These are phyloP conservation scores for Eptesicus fuscus DNA, from an alignment of 2,113 vertebrate species.

Conservation along the genomic window DNA sequence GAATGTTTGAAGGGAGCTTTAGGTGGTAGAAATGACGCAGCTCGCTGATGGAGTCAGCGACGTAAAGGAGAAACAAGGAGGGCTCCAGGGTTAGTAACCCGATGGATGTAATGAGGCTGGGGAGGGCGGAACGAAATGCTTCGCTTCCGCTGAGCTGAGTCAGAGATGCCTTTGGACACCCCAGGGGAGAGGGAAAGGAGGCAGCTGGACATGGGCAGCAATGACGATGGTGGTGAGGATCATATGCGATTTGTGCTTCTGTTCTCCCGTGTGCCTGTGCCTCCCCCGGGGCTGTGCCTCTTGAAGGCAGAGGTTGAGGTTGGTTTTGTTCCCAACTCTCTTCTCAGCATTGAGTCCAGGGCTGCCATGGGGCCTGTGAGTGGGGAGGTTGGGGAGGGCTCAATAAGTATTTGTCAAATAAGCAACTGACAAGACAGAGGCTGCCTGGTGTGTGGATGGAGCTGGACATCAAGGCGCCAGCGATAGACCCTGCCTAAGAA, in stretches of 20 bases:
- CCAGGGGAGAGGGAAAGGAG: neutral
- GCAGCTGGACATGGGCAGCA: neutral
- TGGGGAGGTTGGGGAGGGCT: neutral
- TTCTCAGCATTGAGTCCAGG: neutral
- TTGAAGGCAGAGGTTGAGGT: neutral
- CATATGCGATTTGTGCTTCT: neutral
- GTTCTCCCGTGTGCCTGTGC: neutral
- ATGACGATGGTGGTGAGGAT: neutral
- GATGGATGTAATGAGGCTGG: neutral
- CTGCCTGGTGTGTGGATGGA: neutral
- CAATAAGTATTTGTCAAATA: neutral
- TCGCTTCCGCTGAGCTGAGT: neutral
- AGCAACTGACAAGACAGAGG: neutral
- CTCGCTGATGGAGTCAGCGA: neutral
- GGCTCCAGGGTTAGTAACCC: rapidly evolving
- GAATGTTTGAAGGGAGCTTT: neutral
- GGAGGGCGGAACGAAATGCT: neutral
- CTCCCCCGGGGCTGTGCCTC: too few relatives aligned
- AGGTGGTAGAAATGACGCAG: too few relatives aligned
- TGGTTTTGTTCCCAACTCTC: neutral
- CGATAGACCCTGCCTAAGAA: neutral
- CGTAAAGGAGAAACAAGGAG: rapidly evolving
- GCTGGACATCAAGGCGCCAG: neutral
- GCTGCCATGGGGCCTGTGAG: neutral
- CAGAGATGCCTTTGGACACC: neutral